Evolutionary conservation across 1,140 invertebrate genomes (phyloP), one percentile per base, ranked within the genome.

Genomic region (Protaetia brevitarsis): DNA sequence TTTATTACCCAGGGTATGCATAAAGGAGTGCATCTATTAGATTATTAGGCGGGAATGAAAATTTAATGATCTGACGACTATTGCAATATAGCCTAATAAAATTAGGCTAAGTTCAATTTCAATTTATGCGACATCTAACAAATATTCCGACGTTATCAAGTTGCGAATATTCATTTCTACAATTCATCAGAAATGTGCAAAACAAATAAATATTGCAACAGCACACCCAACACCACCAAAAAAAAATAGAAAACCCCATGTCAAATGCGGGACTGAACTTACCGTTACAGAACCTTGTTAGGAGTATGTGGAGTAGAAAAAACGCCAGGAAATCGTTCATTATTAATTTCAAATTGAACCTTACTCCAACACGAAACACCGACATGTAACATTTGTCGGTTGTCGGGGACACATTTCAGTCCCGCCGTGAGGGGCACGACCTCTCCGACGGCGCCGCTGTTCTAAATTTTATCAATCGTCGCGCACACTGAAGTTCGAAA

Each of bases 321-420:
- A 51, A 51, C 41, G 41, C 41, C 41, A 51, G 41, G 19, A 51
- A 51, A 51, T 51, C 41, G 11, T 51, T 51, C 41, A 51, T 51
- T 51, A 51, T 51, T 51, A 51, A 51, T 23, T 26, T 51, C 19
- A 51, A 51, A 51, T 51, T 51, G 41, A 23, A 8, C 26, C 41
- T 23, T 51, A 51, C 41, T 51, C 41, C 19, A 23, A 51, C 7
- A 19, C 41, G 11, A 51, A 51, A 51, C 41, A 51, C 41, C 41
- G 41, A 51, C 41, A 23, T 51, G 19, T 5, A 51, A 51, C 41
- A 51, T 51, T 51, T 51, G 41, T 51, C 41, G 41, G 41, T 51
- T 23, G 41, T 23, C 16, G 1, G 41, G 26, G 41, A 51, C 16
- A 19, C 41, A 51, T 51, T 51, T 51, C 19, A 41, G n/a, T 37